phyloP scores from a whole-genome alignment of 1,140 invertebrate genomes.

The Zeugodacus cucurbitae region DNA sequence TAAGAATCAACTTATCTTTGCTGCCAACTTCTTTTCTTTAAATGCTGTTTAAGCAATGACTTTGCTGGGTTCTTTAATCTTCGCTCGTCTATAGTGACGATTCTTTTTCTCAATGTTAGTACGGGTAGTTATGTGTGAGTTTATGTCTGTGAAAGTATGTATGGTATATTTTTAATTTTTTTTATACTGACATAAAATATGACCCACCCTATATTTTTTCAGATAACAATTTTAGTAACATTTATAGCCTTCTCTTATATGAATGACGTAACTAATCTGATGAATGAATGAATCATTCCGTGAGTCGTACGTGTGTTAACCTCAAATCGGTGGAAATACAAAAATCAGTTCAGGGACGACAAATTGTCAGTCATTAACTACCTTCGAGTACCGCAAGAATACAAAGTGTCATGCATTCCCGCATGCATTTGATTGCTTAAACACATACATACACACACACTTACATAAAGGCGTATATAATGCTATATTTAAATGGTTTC shows the following conservation, averaged over 20 bases:
- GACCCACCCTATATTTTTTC: too few relatives aligned
- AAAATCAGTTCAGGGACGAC: background rate
- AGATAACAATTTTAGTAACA: too few relatives aligned
- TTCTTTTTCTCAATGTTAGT: background rate
- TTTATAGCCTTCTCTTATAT: too few relatives aligned
- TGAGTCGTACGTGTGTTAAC: background rate
- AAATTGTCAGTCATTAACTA: slow-evolving; percentile 18
- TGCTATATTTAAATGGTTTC: too few relatives aligned
- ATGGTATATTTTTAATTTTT: too few relatives aligned
- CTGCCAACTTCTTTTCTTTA: background rate
- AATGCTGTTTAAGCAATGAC: background rate
- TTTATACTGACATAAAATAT: too few relatives aligned
- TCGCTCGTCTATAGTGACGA: background rate
- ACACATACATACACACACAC: background rate
- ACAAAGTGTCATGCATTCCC: background rate
- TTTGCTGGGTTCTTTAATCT: background rate
- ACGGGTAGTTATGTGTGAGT: too few relatives aligned
- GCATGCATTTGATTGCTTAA: background rate
- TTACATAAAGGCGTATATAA: too few relatives aligned
- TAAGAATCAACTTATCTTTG: background rate
- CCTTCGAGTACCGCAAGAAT: background rate
- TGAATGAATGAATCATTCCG: too few relatives aligned
- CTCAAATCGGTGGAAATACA: background rate
- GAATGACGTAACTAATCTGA: too few relatives aligned
- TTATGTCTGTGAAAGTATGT: fast-evolving